Evolutionary conservation across 2,888 invertebrate species (phyloP), one percentile per base, ranked within the genome.

Genomic region (Chesias legatella): DNA sequence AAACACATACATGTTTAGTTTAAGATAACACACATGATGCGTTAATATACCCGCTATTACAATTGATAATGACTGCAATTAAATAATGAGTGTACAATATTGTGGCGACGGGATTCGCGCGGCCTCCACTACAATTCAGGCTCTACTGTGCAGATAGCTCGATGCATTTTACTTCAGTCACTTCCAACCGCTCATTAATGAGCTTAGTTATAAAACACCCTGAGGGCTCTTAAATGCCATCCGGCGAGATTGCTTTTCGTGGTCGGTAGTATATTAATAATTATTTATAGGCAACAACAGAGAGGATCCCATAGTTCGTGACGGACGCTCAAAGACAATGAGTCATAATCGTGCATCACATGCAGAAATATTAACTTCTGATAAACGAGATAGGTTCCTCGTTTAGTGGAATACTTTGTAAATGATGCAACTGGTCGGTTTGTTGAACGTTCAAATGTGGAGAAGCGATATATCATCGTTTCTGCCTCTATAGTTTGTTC

Each of bases 221-320:
- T 65, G 75, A 79, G 73, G 72, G 79, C 75, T 71, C 74, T 82
- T 79, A 83, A 77, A 77, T 81, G 79, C 80, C 81, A 80, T 74
- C 70, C 72, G 59, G 72, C 62, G 73, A 82, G 78, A 85, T 85
- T 84, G 80, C 79, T 82, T 84, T 81, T 81, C 81, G 83, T 80
- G 80, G 81, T 80, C 72, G 74, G 73, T 63, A n/a, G 68, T 74
- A 73, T 80, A 74, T 79, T 81, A 81, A 80, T 82, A 79, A 73
- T 79, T 79, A 79, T 82, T 83, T 83, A 83, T 81, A 77, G 73
- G 72, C 56, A 62, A 78, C n/a, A 79, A 73, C 75, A 71, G 65
- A 73, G 77, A 72, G 75, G 79, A 46, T 52, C 58, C 61, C 64
- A 63, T 63, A 64, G 56, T 46, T 61, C 63, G 69, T 71, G 73